These are phyloP conservation scores for Borostomias antarcticus DNA, from an alignment of 2,797 vertebrate species.

Conservation along the genomic window DNA sequence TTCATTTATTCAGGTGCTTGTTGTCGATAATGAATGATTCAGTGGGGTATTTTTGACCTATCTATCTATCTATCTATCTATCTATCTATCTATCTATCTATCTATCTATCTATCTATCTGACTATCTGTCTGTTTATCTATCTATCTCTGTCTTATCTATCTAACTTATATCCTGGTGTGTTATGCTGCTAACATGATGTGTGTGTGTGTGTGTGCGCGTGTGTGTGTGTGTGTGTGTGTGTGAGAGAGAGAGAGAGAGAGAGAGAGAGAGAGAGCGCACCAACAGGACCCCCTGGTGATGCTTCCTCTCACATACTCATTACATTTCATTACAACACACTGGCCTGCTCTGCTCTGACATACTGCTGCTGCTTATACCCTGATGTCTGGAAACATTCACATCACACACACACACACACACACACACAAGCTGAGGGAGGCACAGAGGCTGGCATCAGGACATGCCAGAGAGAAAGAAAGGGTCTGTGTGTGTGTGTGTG, in stretches of 20 bases:
- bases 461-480: constrained; percentile 28
- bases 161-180: no score
- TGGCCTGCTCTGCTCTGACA: constrained; percentile 23
- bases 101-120: no score
- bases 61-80: no score
- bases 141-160: no score
- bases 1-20: background rate
- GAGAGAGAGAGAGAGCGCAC: no score
- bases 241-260: no score
- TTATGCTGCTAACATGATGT: background rate
- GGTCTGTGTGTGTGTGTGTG: constrained; percentile 35
- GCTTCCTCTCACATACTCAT: constrained; percentile 31
- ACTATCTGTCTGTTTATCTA: no score
- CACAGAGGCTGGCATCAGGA: constrained; percentile 5
- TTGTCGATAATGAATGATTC: background rate
- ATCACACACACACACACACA: constrained; percentile 21
- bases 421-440: constrained; percentile 20
- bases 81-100: no score
- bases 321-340: constrained; percentile 60
- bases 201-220: background rate
- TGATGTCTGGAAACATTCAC: constrained; percentile 8
- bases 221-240: background rate
- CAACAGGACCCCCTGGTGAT: constrained; percentile 20
- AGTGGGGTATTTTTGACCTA: background rate
- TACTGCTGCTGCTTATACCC: background rate